These are phyloP conservation scores for Mycteria americana DNA, from an alignment of 2,797 vertebrate genomes.

Conservation along the genomic window DNA sequence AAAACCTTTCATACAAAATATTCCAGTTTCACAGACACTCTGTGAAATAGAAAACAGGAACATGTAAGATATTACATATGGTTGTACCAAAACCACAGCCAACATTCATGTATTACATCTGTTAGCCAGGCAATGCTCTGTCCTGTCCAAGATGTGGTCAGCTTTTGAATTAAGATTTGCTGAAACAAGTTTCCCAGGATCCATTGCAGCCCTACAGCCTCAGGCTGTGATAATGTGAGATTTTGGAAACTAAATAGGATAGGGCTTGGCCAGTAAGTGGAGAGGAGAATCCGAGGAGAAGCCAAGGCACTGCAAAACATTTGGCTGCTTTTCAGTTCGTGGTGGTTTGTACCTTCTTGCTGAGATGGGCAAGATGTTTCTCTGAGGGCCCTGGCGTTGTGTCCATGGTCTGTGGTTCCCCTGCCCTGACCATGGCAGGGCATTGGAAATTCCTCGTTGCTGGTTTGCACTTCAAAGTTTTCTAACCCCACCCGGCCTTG, in stretches of 20 bases:
- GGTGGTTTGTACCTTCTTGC: conserved; percentile 9
- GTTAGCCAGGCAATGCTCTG: conserved; percentile 17
- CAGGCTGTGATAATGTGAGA: conserved; percentile 22
- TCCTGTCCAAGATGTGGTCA: conserved; percentile 23
- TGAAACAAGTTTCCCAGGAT: conserved; percentile 30
- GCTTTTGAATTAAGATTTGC: neutral
- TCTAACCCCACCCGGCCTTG: neutral
- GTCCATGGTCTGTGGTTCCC: neutral
- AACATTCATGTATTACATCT: conserved; percentile 27
- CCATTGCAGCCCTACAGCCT: neutral
- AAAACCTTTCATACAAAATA: neutral
- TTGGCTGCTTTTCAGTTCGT: neutral
- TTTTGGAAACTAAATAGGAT: neutral
- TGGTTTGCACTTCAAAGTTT: neutral
- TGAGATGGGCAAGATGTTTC: conserved; percentile 33
- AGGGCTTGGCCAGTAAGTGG: neutral
- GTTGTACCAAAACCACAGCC: conserved; percentile 31
- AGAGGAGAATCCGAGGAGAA: neutral
- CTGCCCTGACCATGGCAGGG: neutral
- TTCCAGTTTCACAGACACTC: neutral
- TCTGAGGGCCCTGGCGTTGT: neutral
- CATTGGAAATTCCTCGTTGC: neutral
- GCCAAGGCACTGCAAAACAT: neutral
- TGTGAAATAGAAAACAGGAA: conserved; percentile 27
- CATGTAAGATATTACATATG: conserved; percentile 4